phyloP scores from a whole-genome alignment of 2,113 vertebrate genomes.

The Clupea harengus region DNA sequence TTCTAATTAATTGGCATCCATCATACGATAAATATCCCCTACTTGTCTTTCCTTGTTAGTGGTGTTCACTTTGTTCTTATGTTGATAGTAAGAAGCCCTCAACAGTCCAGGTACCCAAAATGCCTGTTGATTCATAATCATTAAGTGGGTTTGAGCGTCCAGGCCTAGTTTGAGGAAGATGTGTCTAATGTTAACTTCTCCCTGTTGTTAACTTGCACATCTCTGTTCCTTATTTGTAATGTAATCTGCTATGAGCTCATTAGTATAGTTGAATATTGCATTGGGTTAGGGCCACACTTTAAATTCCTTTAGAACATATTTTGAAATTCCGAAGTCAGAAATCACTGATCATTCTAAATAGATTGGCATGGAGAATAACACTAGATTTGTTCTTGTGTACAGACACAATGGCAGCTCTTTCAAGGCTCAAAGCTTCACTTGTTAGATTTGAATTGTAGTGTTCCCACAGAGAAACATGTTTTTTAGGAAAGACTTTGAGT shows the following conservation, averaged over 20 bases:
- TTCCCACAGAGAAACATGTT: neutral
- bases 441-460: neutral
- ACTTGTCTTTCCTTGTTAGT: neutral
- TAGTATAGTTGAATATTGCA: neutral
- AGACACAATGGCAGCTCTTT: neutral
- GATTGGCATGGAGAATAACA: neutral
- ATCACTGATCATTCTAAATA: neutral
- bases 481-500: neutral
- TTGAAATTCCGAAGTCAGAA: neutral
- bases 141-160: neutral
- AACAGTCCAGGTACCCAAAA: neutral
- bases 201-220: neutral
- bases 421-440: neutral
- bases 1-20: neutral
- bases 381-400: neutral
- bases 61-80: neutral
- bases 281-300: neutral
- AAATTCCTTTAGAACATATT: neutral
- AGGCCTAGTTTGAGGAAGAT: neutral
- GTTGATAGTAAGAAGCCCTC: neutral
- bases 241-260: neutral
- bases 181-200: neutral
- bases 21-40: neutral
- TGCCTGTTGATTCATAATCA: neutral
- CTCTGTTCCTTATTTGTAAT: neutral